A percentile compares a stretch with the other conserved stretches of the same genome.
Evolutionary conservation across 2,888 invertebrate species (phyloP).

Genomic region (Melieria picta): DNA sequence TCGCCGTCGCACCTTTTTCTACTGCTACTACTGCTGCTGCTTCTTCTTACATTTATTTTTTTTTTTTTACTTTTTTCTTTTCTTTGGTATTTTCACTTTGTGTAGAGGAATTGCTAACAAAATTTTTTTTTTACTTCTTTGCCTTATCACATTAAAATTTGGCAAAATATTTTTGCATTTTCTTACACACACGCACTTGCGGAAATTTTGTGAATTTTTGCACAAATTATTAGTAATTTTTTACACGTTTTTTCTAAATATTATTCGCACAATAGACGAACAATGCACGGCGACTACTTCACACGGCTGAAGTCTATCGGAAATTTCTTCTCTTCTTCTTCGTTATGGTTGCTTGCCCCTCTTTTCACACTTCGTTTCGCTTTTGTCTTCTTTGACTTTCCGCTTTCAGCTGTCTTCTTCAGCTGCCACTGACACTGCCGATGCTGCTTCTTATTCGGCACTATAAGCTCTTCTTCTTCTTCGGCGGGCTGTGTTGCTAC

Average conservation of each 20-base stretch:
- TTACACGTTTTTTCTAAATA: conserved; percentile 2
- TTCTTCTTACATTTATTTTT: conserved; percentile 8
- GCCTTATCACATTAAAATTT: conserved; percentile 23
- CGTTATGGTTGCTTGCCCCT: conserved; percentile 22
- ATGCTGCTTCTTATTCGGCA: no score
- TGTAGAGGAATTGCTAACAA: background rate
- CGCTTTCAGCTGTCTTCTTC: background rate
- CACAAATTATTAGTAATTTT: conserved; percentile 9
- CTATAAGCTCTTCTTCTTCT: no score
- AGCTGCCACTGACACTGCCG: background rate
- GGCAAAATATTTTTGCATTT: background rate
- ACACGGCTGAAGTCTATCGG: conserved; percentile 44
- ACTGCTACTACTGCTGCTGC: background rate
- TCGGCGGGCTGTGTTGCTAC: no score
- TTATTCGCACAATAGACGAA: conserved; percentile 37
- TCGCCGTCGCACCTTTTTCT: conserved; percentile 20
- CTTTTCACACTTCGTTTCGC: background rate
- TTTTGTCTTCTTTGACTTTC: background rate
- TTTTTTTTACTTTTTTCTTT: conserved; percentile 3
- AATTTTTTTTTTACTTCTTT: background rate
- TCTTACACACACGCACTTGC: background rate
- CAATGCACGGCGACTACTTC: conserved; percentile 43
- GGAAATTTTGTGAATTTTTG: conserved; percentile 5
- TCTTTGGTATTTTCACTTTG: conserved; percentile 11
- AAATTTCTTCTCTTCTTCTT: conserved; percentile 41